Base-by-base conservation (phyloP, 2,113 vertebrate species). In the Tonatia bakeri region DNA sequence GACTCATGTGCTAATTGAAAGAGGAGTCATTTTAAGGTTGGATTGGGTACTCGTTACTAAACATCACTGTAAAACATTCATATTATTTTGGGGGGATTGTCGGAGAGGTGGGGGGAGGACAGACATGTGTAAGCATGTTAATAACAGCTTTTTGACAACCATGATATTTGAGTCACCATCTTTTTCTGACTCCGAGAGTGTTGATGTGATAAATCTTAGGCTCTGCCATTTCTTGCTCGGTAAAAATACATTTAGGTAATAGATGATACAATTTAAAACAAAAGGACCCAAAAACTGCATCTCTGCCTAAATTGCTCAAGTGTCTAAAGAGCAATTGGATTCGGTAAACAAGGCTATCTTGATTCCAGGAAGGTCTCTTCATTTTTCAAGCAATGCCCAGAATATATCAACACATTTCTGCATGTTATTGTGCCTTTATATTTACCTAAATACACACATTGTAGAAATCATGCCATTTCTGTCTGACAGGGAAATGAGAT, bases 1-100 rank as follows among this genome's bases (percentile, higher is more conserved):
- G 97, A 98, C 98, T 98, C 98, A 98, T 98, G 98, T 98, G 98
- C 96, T 98, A 98, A 98, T 98, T 98, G 98, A 98, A 95, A 98
- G 98, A 98, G 94, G 93, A 98, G 94, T 98, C 72, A 98, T 98
- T 97, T 98, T 98, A 98, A 98, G 98, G 98, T 98, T 98, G 97
- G 90, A 95, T 95, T 56, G 43, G 85, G 90, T 98, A 67, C 95
- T 98, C 96, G 96, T 87, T 98, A 95, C 94, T 98, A 98, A 98
- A 97, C 97, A 98, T 97, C 88, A 95, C 84, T 96, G 97, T 98
- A 98, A 98, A 98, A 98, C 98, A 98, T 98, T 98, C 87, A 98
- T 97, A 91, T 95, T 95, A 83, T 98, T 97, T 98, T 98, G 97
- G 94, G 96, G 95, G 95, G 96, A 97, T 96, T 97, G 75, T 77